Evolutionary conservation across 2,888 invertebrate species (phyloP).

Genomic region (Lepidochrysops patricia): DNA sequence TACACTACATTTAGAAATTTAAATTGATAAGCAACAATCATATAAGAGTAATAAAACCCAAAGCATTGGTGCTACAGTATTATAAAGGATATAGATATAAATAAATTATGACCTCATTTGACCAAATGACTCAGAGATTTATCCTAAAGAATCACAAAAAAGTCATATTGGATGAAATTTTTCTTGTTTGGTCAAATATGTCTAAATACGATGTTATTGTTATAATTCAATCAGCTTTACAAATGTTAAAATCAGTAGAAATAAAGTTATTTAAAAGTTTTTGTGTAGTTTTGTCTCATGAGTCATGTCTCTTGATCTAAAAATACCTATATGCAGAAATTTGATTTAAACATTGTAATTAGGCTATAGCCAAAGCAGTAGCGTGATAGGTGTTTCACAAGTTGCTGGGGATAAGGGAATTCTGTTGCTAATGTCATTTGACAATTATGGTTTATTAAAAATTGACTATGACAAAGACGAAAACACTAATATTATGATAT

Average conservation of each 20-base stretch:
- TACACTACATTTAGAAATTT: background rate
- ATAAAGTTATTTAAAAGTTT: slow-evolving; percentile 1
- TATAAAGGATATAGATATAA: slow-evolving; percentile 4
- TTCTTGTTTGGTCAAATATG: background rate
- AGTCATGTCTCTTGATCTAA: background rate
- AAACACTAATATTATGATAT: no score
- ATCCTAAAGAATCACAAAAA: background rate
- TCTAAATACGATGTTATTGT: background rate
- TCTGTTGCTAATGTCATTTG: no score
- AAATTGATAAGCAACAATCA: background rate
- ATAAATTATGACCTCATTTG: background rate
- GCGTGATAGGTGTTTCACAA: no score
- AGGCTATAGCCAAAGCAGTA: no score
- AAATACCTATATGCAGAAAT: no score
- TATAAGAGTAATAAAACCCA: background rate
- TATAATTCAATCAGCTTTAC: slow-evolving; percentile 10
- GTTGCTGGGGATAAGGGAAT: no score
- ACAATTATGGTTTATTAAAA: no score
- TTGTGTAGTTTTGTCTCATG: background rate
- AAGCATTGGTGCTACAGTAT: slow-evolving; percentile 12
- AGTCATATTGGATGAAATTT: background rate
- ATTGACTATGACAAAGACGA: no score
- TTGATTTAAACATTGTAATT: no score
- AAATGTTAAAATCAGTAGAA: slow-evolving; percentile 6
- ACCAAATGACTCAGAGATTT: background rate